Base-by-base conservation (phyloP, 1,140 invertebrate genomes). In the Atta colombica region DNA sequence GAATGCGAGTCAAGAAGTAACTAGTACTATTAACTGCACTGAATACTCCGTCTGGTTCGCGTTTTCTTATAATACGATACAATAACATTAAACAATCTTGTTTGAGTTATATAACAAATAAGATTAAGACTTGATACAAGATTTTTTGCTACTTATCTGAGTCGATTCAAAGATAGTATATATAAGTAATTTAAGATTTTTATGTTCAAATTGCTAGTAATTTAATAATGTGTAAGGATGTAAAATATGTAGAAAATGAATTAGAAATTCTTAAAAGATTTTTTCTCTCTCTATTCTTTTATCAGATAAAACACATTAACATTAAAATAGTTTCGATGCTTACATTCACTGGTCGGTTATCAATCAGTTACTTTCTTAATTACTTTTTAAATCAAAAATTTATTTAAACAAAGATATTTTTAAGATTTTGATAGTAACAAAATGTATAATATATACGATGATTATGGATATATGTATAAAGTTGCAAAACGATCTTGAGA, bases 91-190 rank as follows among this genome's bases (percentile, higher is more conserved):
- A 88, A 89, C 74, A 89, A 89, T 82, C 49, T 21, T 16, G 39
- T 60, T 25, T 86, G 71, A 85, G 45, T 65, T 74, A 63, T 69
- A 86, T 85, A 90, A 91, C 60, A 91, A 90, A 91, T 66, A 85
- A 25, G 87, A 93, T 89, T 90, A 92, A 89, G 87, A 88, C 71
- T 89, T 89, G 90, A 39, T 88, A 75, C 87, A 86, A 91, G 87
- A n/a, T n/a, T n/a, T n/a, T n/a, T n/a, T 35, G 60, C 25, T 39
- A 53, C 8, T 18, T 58, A 69, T 25, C 53, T 49, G 61, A 77
- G 58, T 87, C 66, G 58, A 66, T 82, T 87, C 10, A 72, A 87
- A 35, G 61, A 75, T 53, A 45, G 18, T 71, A 75, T 35, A 35
- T 71, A 75, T 35, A 35, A 35, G 31, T 69, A 28, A 58, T 72